These are phyloP conservation scores for Ormia ochracea DNA, from an alignment of 2,888 invertebrate genomes.

Conservation along the genomic window DNA sequence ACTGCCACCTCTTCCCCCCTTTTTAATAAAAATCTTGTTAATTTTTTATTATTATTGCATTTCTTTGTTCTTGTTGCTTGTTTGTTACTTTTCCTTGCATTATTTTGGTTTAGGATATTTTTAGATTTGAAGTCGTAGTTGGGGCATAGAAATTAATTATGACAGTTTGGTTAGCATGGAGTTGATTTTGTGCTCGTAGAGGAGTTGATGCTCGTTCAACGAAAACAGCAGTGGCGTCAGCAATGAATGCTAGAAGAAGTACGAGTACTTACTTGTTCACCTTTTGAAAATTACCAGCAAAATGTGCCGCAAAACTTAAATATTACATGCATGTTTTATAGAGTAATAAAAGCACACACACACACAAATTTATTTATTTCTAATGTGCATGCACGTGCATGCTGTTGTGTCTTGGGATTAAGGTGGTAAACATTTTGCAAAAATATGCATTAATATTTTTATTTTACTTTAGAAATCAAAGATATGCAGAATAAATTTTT, in stretches of 20 bases:
- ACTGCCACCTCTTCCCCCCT: no score
- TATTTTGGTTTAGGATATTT: conserved; percentile 3
- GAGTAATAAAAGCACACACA: conserved; percentile 22
- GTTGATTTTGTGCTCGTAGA: conserved; percentile 37
- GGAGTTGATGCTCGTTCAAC: background rate
- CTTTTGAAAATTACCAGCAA: background rate
- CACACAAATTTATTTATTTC: background rate
- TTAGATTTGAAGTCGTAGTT: conserved; percentile 19
- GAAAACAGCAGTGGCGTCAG: background rate
- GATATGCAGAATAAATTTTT: background rate
- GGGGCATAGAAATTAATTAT: conserved; percentile 63
- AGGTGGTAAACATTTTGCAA: background rate
- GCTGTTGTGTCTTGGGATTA: background rate
- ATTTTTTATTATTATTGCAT: background rate
- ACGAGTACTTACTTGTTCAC: conserved; percentile 4
- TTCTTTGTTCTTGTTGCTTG: background rate
- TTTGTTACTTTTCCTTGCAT: background rate
- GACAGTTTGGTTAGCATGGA: conserved; percentile 57
- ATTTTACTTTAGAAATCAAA: background rate
- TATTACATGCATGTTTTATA: conserved; percentile 54
- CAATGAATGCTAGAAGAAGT: conserved; percentile 22
- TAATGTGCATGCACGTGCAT: background rate
- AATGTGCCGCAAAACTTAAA: conserved; percentile 33
- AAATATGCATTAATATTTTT: background rate
- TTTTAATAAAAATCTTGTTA: conserved; percentile 1